These are phyloP conservation scores for Andinoacara biseriatus DNA, from an alignment of 2,113 vertebrate genomes.

Conservation along the genomic window DNA sequence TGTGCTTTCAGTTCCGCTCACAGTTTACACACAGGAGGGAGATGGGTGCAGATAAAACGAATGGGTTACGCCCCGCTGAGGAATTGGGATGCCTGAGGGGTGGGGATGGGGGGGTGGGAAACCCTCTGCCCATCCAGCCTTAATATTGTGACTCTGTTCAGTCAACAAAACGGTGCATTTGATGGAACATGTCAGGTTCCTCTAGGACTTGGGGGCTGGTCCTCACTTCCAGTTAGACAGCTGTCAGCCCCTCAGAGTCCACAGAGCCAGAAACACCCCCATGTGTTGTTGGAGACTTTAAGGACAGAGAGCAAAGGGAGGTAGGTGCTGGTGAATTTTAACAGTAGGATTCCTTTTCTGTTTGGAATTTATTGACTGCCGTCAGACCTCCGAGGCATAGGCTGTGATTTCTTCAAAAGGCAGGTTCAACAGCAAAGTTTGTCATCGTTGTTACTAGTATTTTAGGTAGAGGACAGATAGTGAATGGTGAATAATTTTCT, in stretches of 20 bases:
- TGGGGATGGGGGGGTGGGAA: conserved; percentile 51
- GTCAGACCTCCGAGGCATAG: neutral
- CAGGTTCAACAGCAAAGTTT: neutral
- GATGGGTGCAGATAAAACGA: conserved; percentile 75
- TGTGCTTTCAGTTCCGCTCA: conserved; percentile 26
- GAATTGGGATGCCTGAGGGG: conserved; percentile 75
- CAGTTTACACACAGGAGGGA: conserved; percentile 69
- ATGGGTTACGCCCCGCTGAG: conserved; percentile 68
- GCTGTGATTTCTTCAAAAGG: neutral
- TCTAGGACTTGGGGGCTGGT: conserved; percentile 60
- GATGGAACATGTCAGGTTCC: conserved; percentile 72
- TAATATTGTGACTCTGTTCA: conserved; percentile 69
- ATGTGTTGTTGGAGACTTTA: conserved; percentile 40
- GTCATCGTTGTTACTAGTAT: neutral
- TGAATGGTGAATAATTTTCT: neutral
- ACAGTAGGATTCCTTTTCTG: neutral
- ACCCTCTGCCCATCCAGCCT: conserved; percentile 61
- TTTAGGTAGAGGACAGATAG: neutral
- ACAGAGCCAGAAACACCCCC: conserved; percentile 41
- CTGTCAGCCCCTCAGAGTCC: conserved; percentile 64
- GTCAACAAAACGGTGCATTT: conserved; percentile 64
- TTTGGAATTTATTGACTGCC: neutral
- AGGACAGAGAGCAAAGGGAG: conserved; percentile 37
- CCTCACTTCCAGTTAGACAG: conserved; percentile 68
- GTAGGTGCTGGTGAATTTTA: conserved; percentile 52